phyloP scores from a whole-genome alignment of 2,888 invertebrate genomes.

The Ichneumoninae sp. region DNA sequence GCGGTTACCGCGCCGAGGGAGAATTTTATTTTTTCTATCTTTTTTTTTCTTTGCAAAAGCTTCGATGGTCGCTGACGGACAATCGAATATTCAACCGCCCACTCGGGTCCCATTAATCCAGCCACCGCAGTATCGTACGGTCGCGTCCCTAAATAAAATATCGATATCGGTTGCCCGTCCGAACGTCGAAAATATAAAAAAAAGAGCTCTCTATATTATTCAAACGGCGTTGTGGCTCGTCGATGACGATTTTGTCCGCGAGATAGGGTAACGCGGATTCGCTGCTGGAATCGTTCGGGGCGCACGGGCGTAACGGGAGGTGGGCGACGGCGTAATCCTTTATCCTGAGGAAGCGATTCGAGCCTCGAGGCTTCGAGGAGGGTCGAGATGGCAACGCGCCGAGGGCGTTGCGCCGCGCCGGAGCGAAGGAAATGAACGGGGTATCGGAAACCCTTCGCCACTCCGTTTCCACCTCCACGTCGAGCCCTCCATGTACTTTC shows the following conservation, averaged over 20 bases:
- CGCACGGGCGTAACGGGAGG: slow-evolving; percentile 35
- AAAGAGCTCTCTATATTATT: slow-evolving; percentile 12
- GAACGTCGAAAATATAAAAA: background rate
- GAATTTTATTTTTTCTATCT: background rate
- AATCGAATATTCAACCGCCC: slow-evolving; percentile 19
- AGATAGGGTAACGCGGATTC: slow-evolving; percentile 43
- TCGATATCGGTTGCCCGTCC: background rate
- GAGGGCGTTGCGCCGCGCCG: slow-evolving; percentile 41
- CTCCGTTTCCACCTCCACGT: background rate
- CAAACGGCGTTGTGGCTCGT: slow-evolving; percentile 30
- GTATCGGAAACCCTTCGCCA: background rate
- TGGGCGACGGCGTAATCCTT: slow-evolving; percentile 15
- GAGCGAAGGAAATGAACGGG: slow-evolving; percentile 36
- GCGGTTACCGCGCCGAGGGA: background rate
- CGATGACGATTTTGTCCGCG: slow-evolving; percentile 48
- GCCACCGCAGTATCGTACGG: background rate
- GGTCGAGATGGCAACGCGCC: slow-evolving; percentile 40
- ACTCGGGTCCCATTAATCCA: slow-evolving; percentile 24
- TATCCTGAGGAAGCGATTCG: slow-evolving; percentile 38
- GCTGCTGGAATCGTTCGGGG: slow-evolving; percentile 46
- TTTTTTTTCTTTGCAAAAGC: background rate
- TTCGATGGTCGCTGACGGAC: background rate
- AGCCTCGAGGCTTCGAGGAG: slow-evolving; percentile 60
- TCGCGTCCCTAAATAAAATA: slow-evolving; percentile 21
- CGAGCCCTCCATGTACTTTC: background rate